These are phyloP conservation scores for Papilio demoleus DNA, from an alignment of 2,888 invertebrate genomes.

Conservation along the genomic window DNA sequence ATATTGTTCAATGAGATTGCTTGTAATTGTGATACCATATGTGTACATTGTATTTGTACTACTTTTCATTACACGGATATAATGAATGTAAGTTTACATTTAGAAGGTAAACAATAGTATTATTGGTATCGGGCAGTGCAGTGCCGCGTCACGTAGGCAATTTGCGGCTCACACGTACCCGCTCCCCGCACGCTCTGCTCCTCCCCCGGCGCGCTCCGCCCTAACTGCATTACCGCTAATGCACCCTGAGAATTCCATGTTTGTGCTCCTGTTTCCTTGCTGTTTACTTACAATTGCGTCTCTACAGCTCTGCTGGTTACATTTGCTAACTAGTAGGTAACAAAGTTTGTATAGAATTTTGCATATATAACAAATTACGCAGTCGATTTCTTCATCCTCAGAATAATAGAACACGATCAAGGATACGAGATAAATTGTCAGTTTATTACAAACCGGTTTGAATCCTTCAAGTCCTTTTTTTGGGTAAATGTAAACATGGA, in stretches of 20 bases:
- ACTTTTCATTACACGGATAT: neutral
- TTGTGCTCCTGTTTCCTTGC: neutral
- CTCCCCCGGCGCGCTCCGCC: neutral
- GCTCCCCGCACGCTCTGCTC: neutral
- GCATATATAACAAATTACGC: too few species aligned
- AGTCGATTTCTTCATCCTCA: too few species aligned
- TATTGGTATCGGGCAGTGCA: neutral
- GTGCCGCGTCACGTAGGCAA: conserved; percentile 25
- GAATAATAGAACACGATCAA: neutral
- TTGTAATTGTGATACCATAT: neutral
- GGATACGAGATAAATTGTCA: too few species aligned
- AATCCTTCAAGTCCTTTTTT: too few species aligned
- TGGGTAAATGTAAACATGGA: neutral
- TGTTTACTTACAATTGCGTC: conserved; percentile 7
- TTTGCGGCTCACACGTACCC: conserved; percentile 26
- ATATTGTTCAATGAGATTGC: too few species aligned
- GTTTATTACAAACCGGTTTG: too few species aligned
- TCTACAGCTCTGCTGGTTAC: neutral
- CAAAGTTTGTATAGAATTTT: neutral
- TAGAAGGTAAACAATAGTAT: conserved; percentile 2
- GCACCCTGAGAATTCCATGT: conserved; percentile 2
- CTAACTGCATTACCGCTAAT: conserved; percentile 15
- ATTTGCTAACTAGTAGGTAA: neutral
- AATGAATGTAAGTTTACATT: neutral
- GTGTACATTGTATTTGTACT: neutral